Percentiles rank a stretch among this genome's conserved stretches.
phyloP scores from a whole-genome alignment of 64 coral and sea anemone genomes.

The Stichodactyla mertensii region DNA sequence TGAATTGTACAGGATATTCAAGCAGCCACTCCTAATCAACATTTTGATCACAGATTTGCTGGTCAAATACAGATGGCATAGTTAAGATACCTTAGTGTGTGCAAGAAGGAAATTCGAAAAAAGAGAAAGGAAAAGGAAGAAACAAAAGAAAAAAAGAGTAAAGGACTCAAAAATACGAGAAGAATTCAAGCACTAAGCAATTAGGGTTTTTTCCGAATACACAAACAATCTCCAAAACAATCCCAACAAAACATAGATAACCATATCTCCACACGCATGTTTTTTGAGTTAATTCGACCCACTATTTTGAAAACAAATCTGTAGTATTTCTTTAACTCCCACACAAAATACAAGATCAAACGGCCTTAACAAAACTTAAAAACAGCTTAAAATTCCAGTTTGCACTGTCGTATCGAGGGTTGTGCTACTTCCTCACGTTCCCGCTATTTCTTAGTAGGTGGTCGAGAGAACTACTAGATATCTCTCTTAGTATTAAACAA shows the following conservation, averaged over 20 bases:
- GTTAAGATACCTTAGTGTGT: no score
- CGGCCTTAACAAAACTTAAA: neutral
- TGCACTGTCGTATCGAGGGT: neutral
- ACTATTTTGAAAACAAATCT: constrained; percentile 8
- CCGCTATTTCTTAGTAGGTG: neutral
- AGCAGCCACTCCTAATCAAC: no score
- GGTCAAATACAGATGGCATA: no score
- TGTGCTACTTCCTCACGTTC: neutral
- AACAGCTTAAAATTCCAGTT: neutral
- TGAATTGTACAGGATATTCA: no score
- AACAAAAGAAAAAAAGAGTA: no score
- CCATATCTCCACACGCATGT: neutral
- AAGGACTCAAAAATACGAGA: neutral
- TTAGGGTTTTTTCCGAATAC: neutral
- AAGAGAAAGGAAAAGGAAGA: no score
- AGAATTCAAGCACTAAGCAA: neutral
- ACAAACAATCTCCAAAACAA: neutral
- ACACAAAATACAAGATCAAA: neutral
- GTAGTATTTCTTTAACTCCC: neutral
- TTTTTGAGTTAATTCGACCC: neutral
- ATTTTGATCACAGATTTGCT: no score
- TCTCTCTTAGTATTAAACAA: neutral
- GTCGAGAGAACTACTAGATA: neutral
- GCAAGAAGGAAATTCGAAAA: no score
- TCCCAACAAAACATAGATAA: neutral